These are phyloP conservation scores for Drosophila sproati DNA, from an alignment of 1,140 invertebrate genomes.

Conservation along the genomic window DNA sequence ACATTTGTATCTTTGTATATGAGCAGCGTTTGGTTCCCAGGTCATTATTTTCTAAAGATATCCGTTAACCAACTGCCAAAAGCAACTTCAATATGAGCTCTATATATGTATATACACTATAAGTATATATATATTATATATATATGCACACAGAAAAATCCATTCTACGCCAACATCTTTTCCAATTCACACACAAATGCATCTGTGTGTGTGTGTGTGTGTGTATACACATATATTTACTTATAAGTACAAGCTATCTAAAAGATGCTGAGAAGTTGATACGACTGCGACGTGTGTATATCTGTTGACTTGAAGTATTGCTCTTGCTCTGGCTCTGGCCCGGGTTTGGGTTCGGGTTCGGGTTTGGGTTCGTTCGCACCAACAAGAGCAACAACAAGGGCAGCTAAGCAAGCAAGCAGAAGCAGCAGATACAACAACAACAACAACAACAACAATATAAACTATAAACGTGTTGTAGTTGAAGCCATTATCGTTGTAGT, in stretches of 20 bases:
- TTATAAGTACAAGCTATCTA: conserved; percentile 45
- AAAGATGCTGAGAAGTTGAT: conserved; percentile 73
- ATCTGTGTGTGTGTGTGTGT: too few relatives aligned
- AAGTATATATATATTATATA: conserved; percentile 3
- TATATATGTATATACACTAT: conserved; percentile 20
- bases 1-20: conserved; percentile 33
- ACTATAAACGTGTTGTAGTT: conserved; percentile 59
- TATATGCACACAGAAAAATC: conserved; percentile 32
- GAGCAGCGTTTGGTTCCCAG: conserved; percentile 41
- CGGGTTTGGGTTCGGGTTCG: conserved; percentile 56
- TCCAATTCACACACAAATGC: conserved; percentile 10
- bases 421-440: conserved; percentile 12
- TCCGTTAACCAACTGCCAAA: conserved; percentile 54
- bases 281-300: conserved; percentile 57
- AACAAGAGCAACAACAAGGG: conserved; percentile 39
- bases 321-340: conserved; percentile 27
- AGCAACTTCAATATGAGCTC: conserved; percentile 51
- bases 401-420: conserved; percentile 17
- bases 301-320: conserved; percentile 74
- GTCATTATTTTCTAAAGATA: conserved; percentile 49
- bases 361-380: conserved; percentile 56
- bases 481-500: conserved; percentile 67
- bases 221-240: not conserved
- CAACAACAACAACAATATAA: conserved; percentile 30
- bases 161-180: conserved; percentile 51